phyloP scores from a whole-genome alignment of 2,888 invertebrate genomes.

The Mythimna pallens region DNA sequence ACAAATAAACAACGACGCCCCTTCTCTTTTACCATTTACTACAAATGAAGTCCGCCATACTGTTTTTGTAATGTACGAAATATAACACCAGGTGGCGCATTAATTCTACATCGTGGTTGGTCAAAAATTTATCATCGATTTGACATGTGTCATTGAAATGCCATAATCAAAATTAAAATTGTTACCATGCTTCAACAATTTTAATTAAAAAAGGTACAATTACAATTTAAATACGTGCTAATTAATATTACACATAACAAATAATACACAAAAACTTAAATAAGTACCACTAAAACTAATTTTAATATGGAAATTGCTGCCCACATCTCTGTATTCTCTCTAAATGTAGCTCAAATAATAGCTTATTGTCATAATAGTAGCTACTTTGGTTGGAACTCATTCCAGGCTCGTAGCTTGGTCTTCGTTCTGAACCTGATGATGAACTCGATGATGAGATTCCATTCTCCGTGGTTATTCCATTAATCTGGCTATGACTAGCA shows the following conservation, averaged over 20 bases:
- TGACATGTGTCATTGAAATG: slow-evolving; percentile 52
- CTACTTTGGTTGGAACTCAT: slow-evolving; percentile 94
- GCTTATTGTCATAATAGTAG: slow-evolving; percentile 96
- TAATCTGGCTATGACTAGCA: slow-evolving; percentile 80
- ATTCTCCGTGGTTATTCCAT: slow-evolving; percentile 78
- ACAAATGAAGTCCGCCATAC: slow-evolving; percentile 87
- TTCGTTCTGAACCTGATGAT: slow-evolving; percentile 79
- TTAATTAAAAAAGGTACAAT: slow-evolving; percentile 69
- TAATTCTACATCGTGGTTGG: slow-evolving; percentile 73
- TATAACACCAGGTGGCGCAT: slow-evolving; percentile 82
- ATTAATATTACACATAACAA: slow-evolving; percentile 69
- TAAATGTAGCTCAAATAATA: slow-evolving; percentile 96
- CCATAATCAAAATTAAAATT: slow-evolving; percentile 61
- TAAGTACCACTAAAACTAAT: slow-evolving; percentile 68
- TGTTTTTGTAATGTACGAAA: slow-evolving; percentile 73
- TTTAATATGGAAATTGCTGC: slow-evolving; percentile 85
- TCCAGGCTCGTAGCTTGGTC: slow-evolving; percentile 93
- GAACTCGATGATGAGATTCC: slow-evolving; percentile 79
- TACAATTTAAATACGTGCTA: slow-evolving; percentile 64
- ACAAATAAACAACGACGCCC: slow-evolving; percentile 72
- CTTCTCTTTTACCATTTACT: slow-evolving; percentile 79
- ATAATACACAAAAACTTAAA: slow-evolving; percentile 77
- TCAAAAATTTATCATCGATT: slow-evolving; percentile 55
- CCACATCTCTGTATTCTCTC: slow-evolving; percentile 94
- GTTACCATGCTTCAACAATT: slow-evolving; percentile 66